Percentiles rank a stretch among this genome's conserved stretches.
Evolutionary conservation across 2,113 vertebrate species (phyloP).

Genomic region (Dipodomys merriami): DNA sequence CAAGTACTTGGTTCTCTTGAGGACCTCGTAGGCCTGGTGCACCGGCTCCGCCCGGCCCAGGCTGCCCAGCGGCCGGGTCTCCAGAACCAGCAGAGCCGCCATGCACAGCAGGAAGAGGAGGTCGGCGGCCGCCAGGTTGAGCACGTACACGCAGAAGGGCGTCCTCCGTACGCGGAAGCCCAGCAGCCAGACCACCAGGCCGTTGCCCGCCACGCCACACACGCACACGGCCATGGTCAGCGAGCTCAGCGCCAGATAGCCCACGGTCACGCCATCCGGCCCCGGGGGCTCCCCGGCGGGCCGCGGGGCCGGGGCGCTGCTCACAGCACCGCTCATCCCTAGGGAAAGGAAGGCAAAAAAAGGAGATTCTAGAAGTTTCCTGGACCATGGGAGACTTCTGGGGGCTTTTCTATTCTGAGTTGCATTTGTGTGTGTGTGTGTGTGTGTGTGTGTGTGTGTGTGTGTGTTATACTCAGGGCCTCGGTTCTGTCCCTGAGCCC

Average conservation of each 20-base stretch:
- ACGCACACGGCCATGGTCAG: conserved; percentile 63
- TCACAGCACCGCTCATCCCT: background rate
- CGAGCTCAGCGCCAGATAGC: background rate
- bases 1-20: background rate
- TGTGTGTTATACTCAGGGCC: no score
- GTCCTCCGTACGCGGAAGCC: conserved; percentile 67
- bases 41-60: no score
- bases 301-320: accelerated
- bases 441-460: no score
- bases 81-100: background rate
- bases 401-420: background rate
- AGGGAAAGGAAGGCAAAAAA: accelerated
- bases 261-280: accelerated
- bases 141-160: conserved; percentile 75
- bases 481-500: no score
- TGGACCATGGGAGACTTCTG: accelerated
- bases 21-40: accelerated
- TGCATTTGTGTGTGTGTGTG: no score
- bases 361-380: background rate
- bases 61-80: background rate
- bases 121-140: conserved; percentile 80
- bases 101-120: conserved; percentile 79
- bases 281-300: accelerated
- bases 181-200: conserved; percentile 80
- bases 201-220: conserved; percentile 75